Base-by-base conservation (phyloP, 2,888 invertebrate genomes). In the Plebejus anna region DNA sequence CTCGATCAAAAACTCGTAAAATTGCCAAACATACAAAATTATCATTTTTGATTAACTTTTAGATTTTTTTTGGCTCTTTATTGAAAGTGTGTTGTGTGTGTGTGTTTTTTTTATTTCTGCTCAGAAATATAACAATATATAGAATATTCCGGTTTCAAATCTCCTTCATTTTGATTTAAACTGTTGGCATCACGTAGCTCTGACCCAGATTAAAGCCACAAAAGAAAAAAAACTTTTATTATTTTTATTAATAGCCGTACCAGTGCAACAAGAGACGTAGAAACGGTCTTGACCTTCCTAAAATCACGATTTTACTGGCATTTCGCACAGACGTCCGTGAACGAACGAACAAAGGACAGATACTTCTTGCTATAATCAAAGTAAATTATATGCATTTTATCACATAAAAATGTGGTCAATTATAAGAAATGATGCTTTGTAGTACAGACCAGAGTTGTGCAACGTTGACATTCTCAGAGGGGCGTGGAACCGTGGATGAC, bases 321-420 rank as follows among this genome's bases (percentile, higher is more conserved):
- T 66, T 76, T 75, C 57, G 77, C 76, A 66, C 32, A 71, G 70
- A 76, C 28, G 76, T 77, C 73, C 38, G 16, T 28, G 76, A 47
- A 59, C 73, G 76, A 75, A 78, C 70, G 71, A 81, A 92, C 90
- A 92, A 91, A 91, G 89, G 88, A 87, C 84, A 84, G 83, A 83
- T 90, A 61, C 28, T 89, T 90, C 90, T 89, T 89, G 84, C 82
- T 82, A 83, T 82, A 82, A 88, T 88, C 90, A 92, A 91, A 91
- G 90, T 86, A 87, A 88, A 88, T 90, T 90, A 91, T 91, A 92
- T 88, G 84, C 84, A 82, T 83, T 66, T n/a, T 36, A 22, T 71
- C 42, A 7, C 6, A 57, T 9, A n/a, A 36, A 51, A 28, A 42
- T 13, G 4, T 55, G 2, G n/a, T 4, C 4, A 61, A 22, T 61